Conservation (phyloP, 2,113 vertebrate genomes). For the Xenus cinereus region DNA sequence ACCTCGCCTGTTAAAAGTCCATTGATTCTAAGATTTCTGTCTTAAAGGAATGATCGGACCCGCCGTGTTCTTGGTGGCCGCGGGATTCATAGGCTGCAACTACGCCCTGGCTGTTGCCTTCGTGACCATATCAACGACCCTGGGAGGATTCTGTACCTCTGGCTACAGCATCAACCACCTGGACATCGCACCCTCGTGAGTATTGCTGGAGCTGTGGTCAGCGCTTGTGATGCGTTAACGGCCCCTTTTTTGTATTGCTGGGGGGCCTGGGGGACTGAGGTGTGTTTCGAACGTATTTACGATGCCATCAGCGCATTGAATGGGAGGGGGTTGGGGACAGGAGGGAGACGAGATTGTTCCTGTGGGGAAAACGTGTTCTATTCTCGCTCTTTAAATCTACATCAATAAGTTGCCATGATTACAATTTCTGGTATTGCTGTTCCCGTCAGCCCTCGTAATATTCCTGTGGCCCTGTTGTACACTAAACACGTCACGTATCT, state of each 20-base stretch:
- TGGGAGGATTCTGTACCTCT: conserved; percentile 89
- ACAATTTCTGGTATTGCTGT: neutral
- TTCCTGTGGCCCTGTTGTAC: neutral
- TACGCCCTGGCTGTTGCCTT: conserved; percentile 87
- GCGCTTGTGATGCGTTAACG: neutral
- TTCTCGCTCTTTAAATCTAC: neutral
- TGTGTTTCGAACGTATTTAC: neutral
- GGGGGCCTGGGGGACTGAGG: neutral
- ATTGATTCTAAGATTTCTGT: neutral
- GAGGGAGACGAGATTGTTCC: neutral
- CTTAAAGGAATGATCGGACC: conserved; percentile 91
- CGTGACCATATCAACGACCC: conserved; percentile 88
- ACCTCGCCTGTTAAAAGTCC: neutral
- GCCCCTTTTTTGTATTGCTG: neutral
- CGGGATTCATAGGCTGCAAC: conserved; percentile 89
- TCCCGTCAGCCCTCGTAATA: neutral
- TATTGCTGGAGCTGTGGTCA: neutral
- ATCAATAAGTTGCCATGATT: neutral
- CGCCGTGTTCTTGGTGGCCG: conserved; percentile 88
- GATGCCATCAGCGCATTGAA: neutral
- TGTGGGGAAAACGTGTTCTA: neutral
- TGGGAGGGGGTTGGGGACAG: rapidly evolving
- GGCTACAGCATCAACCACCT: conserved; percentile 97
- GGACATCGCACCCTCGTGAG: conserved; percentile 99
- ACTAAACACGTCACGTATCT: neutral